Conservation (phyloP, 2,888 invertebrate genomes). For the Ectemnius lituratus region DNA sequence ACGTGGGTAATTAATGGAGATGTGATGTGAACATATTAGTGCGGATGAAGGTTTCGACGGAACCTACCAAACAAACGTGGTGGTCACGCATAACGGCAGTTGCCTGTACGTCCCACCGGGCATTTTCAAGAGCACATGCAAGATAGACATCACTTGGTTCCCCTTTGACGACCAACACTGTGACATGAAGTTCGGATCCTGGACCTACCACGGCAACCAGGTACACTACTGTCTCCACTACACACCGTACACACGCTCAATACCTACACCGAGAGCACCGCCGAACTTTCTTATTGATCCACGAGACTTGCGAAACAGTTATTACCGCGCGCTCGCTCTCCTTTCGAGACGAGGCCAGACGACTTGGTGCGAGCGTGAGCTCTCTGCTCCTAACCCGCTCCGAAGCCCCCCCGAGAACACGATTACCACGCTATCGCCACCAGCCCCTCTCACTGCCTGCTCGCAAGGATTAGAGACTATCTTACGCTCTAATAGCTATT, state of each 20-base stretch:
- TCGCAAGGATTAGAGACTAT: too few relatives aligned
- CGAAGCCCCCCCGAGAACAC: too few relatives aligned
- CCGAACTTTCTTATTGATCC: slow-evolving; percentile 32
- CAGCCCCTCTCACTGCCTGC: too few relatives aligned
- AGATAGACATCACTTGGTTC: slow-evolving; percentile 99
- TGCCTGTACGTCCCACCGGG: slow-evolving; percentile 99
- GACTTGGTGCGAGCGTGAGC: too few relatives aligned
- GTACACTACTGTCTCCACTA: slow-evolving; percentile 80
- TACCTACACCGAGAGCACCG: slow-evolving; percentile 51
- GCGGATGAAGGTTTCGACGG: slow-evolving; percentile 99
- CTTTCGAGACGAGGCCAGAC: too few relatives aligned
- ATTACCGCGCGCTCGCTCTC: too few relatives aligned
- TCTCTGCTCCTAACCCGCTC: too few relatives aligned
- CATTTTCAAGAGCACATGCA: slow-evolving; percentile 99
- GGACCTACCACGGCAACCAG: slow-evolving; percentile 99
- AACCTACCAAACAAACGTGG: slow-evolving; percentile 99
- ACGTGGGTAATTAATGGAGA: slow-evolving; percentile 55
- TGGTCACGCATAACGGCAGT: slow-evolving; percentile 98
- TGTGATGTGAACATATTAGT: slow-evolving; percentile 81
- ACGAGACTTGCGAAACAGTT: too few relatives aligned
- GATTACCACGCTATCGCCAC: too few relatives aligned
- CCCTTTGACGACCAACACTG: slow-evolving; percentile 99
- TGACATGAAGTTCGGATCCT: slow-evolving; percentile 99
- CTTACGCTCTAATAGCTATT: too few relatives aligned
- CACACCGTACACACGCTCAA: slow-evolving; percentile 61